Percentiles rank a stretch among this genome's conserved stretches.
These are phyloP conservation scores for Melinopterus prodromus DNA, from an alignment of 2,888 invertebrate genomes.

Conservation along the genomic window DNA sequence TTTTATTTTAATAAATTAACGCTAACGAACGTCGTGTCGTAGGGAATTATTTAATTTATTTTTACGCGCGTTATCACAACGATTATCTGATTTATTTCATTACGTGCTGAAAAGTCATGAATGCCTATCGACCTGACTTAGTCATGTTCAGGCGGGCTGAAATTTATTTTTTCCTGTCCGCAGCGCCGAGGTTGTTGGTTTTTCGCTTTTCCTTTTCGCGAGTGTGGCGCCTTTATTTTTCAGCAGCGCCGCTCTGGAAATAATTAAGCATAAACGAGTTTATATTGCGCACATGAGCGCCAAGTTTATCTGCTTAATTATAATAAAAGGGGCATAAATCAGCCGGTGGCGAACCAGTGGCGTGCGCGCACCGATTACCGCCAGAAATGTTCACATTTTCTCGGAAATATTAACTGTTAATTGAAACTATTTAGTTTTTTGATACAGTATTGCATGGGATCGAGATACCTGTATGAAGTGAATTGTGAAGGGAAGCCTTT, in stretches of 20 bases:
- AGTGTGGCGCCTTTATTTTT: not conserved
- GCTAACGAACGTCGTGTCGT: not conserved
- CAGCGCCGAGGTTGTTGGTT: not conserved
- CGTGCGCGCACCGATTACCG: not conserved
- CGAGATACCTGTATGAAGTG: not conserved
- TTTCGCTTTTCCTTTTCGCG: not conserved
- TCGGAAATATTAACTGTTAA: slow-evolving; percentile 15
- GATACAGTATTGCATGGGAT: not conserved
- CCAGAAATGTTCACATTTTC: slow-evolving; percentile 12
- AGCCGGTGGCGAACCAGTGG: not conserved
- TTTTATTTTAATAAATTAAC: too few species aligned
- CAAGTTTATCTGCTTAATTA: slow-evolving; percentile 31
- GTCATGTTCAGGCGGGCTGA: not conserved
- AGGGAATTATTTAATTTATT: not conserved
- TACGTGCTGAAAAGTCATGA: slow-evolving; percentile 43
- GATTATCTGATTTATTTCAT: slow-evolving; percentile 46
- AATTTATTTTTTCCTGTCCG: not conserved
- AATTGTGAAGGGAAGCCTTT: not conserved
- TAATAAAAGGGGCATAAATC: slow-evolving; percentile 32
- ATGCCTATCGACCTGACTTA: slow-evolving; percentile 9
- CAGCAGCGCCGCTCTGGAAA: not conserved
- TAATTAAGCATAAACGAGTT: not conserved
- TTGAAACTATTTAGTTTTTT: not conserved
- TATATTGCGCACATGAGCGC: too few species aligned
- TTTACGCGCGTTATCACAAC: not conserved